Evolutionary conservation across 2,797 vertebrate species (phyloP).

Genomic region (Silurus lanzhouensis): DNA sequence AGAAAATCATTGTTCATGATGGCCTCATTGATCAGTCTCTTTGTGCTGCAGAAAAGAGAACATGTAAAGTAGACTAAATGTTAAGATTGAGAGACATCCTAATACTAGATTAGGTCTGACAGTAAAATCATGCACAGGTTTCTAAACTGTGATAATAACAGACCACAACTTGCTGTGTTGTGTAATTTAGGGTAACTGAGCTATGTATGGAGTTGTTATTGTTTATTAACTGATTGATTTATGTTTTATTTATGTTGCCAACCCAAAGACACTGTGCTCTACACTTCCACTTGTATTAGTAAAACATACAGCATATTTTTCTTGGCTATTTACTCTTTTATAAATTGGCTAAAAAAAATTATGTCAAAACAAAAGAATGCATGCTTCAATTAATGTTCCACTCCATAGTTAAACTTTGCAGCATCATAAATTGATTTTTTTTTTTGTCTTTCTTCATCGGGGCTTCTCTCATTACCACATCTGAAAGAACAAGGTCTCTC

Average conservation of each 20-base stretch:
- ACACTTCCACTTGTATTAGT: background rate
- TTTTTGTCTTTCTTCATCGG: background rate
- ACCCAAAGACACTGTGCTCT: background rate
- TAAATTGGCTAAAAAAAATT: background rate
- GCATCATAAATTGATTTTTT: background rate
- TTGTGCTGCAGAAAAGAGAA: slow-evolving; percentile 63
- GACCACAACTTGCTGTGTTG: background rate
- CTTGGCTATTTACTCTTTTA: background rate
- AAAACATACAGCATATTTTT: background rate
- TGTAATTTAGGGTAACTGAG: background rate
- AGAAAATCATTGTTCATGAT: slow-evolving; percentile 81
- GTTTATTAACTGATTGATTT: background rate
- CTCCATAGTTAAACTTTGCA: background rate
- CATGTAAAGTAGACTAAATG: background rate
- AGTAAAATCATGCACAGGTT: background rate
- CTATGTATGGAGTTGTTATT: background rate
- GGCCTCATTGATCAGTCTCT: slow-evolving; percentile 76
- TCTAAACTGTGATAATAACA: background rate
- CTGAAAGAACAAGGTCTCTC: slow-evolving; percentile 62
- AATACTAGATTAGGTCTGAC: background rate
- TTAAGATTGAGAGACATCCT: background rate
- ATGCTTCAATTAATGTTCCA: slow-evolving; percentile 4
- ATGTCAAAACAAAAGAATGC: slow-evolving; percentile 6
- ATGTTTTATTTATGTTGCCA: background rate
- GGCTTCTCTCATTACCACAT: slow-evolving; percentile 68